phyloP scores from a whole-genome alignment of 2,888 invertebrate genomes.

The Quadroppia sp. region DNA sequence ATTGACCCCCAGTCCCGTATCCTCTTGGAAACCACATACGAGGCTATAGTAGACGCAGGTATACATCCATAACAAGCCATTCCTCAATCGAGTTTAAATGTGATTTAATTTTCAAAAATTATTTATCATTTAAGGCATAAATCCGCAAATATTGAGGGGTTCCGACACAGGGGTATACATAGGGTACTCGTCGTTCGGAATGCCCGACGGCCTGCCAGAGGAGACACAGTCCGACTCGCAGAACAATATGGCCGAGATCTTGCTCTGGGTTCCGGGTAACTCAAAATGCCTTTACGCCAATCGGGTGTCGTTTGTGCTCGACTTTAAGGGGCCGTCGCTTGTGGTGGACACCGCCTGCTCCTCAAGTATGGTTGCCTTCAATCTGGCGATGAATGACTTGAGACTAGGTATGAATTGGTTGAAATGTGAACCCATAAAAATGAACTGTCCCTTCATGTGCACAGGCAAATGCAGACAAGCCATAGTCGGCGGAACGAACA shows the following conservation, averaged over 20 bases:
- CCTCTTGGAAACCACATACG: constrained; percentile 48
- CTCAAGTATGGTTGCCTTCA: constrained; percentile 46
- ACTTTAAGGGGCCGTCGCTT: constrained; percentile 53
- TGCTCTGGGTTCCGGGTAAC: constrained; percentile 74
- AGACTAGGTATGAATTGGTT: constrained; percentile 61
- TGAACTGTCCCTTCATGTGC: not conserved
- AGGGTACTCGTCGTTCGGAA: constrained; percentile 70
- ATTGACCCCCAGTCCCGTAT: constrained; percentile 90
- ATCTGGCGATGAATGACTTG: constrained; percentile 63
- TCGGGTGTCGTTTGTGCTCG: constrained; percentile 65
- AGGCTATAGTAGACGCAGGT: constrained; percentile 55
- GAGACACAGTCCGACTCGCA: constrained; percentile 68
- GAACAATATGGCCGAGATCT: constrained; percentile 70
- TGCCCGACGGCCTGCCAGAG: constrained; percentile 76
- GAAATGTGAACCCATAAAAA: not conserved
- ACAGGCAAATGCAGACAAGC: constrained; percentile 69
- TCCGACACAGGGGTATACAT: constrained; percentile 61
- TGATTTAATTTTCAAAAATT: not conserved
- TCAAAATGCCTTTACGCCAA: constrained; percentile 90
- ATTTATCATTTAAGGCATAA: constrained; percentile 59
- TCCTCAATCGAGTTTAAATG: not conserved
- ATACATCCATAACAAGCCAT: constrained; percentile 58
- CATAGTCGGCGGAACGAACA: constrained; percentile 60
- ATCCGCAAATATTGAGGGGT: constrained; percentile 77
- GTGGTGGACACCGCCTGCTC: constrained; percentile 44